Conservation (phyloP, 2,797 vertebrate genomes). For the Pseudomugil gertrudae region DNA sequence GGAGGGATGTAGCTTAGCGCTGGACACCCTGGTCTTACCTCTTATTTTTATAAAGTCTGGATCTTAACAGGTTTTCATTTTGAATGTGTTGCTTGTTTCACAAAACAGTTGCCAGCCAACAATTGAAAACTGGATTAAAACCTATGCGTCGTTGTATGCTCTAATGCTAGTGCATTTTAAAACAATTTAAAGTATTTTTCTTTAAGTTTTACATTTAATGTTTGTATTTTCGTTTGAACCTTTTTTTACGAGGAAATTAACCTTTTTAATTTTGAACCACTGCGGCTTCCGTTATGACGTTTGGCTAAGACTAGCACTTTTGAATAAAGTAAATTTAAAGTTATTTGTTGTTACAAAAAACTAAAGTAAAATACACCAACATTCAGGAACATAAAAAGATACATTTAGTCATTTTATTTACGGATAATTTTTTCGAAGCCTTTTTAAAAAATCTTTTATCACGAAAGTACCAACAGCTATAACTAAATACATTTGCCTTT, state of each 20-base stretch:
- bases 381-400: not conserved
- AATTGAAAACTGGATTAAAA: too few relatives aligned
- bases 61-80: too few relatives aligned
- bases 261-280: too few relatives aligned
- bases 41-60: too few relatives aligned
- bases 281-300: constrained; percentile 15
- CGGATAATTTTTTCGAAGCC: not conserved
- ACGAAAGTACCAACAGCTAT: constrained; percentile 49
- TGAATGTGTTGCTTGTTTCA: not conserved
- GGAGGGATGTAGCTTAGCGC: too few relatives aligned
- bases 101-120: too few relatives aligned
- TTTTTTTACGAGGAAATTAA: constrained; percentile 19
- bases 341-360: not conserved
- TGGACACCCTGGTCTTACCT: too few relatives aligned
- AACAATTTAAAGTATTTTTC: too few relatives aligned
- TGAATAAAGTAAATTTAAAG: not conserved
- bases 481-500: not conserved
- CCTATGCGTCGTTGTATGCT: too few relatives aligned
- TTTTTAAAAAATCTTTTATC: not conserved
- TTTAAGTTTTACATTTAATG: too few relatives aligned
- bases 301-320: constrained; percentile 51
- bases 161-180: too few relatives aligned
- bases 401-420: too few relatives aligned
- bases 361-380: accelerated
- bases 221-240: not conserved